phyloP scores from a whole-genome alignment of 2,113 vertebrate genomes.

The Campylomormyrus tamandua region DNA sequence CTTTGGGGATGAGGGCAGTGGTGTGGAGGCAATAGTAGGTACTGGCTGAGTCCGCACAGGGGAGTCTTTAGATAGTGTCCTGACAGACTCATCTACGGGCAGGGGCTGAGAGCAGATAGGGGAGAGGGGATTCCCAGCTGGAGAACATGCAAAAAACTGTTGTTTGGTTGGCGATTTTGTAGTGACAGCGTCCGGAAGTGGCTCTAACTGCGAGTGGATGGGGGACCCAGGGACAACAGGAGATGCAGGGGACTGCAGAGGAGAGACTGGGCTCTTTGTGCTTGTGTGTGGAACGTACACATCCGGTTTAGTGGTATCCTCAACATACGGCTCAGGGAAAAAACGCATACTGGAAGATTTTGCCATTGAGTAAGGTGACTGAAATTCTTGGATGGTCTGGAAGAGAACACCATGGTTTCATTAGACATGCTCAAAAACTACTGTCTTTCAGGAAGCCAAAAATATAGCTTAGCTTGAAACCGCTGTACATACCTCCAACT shows the following conservation, averaged over 20 bases:
- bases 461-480: neutral
- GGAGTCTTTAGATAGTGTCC: conserved; percentile 65
- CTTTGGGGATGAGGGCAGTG: conserved; percentile 52
- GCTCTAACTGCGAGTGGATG: conserved; percentile 69
- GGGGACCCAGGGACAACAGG: conserved; percentile 51
- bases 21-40: conserved; percentile 76
- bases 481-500: conserved; percentile 35
- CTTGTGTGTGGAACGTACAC: conserved; percentile 32
- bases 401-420: conserved; percentile 9
- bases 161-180: conserved; percentile 53
- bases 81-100: conserved; percentile 68
- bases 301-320: conserved; percentile 44
- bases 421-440: conserved; percentile 19
- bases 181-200: conserved; percentile 60
- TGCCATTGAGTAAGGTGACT: conserved; percentile 30
- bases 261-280: conserved; percentile 38
- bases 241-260: conserved; percentile 36
- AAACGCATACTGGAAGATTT: conserved; percentile 57
- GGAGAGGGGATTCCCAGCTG: conserved; percentile 55
- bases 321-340: conserved; percentile 63
- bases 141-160: conserved; percentile 50
- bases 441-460: neutral
- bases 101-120: conserved; percentile 86
- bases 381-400: conserved; percentile 31
- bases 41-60: conserved; percentile 80